Percentiles rank a stretch among this genome's conserved stretches.
Evolutionary conservation across 2,888 invertebrate species (phyloP).

Genomic region (Prosapia bicincta): DNA sequence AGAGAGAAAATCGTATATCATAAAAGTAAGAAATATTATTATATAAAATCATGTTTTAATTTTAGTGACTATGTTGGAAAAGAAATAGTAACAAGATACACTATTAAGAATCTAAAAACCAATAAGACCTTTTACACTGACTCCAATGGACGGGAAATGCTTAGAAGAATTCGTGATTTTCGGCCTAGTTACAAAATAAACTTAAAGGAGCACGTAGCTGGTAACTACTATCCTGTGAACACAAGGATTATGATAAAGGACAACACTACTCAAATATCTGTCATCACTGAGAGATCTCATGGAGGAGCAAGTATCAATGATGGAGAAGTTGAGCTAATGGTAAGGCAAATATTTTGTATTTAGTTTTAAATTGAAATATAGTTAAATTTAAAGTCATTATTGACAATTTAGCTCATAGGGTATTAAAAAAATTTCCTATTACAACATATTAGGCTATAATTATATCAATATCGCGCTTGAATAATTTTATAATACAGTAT

Average conservation of each 20-base stretch:
- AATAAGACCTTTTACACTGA: conserved; percentile 82
- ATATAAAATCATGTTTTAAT: too few relatives aligned
- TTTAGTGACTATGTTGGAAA: conserved; percentile 64
- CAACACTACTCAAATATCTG: conserved; percentile 48
- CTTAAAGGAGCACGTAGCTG: conserved; percentile 68
- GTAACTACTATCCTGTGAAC: conserved; percentile 93
- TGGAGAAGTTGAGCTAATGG: conserved; percentile 63
- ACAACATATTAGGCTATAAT: too few relatives aligned
- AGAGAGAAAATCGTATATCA: too few relatives aligned
- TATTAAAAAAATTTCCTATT: too few relatives aligned
- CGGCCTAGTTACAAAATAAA: conserved; percentile 72
- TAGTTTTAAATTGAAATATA: too few relatives aligned
- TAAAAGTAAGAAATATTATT: too few relatives aligned
- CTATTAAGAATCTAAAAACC: conserved; percentile 56
- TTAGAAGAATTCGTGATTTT: conserved; percentile 63
- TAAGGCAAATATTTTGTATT: too few relatives aligned
- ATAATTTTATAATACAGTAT: too few relatives aligned
- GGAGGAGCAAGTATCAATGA: conserved; percentile 74
- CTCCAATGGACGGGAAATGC: conserved; percentile 85
- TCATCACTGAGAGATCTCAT: conserved; percentile 75
- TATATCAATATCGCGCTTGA: too few relatives aligned
- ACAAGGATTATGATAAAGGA: conserved; percentile 71
- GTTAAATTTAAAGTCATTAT: too few relatives aligned
- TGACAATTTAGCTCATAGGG: too few relatives aligned
- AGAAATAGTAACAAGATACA: conserved; percentile 76